A percentile compares a stretch with the other conserved stretches of the same genome.
Conservation (phyloP, 2,888 invertebrate species). For the Dolomedes plantarius region DNA sequence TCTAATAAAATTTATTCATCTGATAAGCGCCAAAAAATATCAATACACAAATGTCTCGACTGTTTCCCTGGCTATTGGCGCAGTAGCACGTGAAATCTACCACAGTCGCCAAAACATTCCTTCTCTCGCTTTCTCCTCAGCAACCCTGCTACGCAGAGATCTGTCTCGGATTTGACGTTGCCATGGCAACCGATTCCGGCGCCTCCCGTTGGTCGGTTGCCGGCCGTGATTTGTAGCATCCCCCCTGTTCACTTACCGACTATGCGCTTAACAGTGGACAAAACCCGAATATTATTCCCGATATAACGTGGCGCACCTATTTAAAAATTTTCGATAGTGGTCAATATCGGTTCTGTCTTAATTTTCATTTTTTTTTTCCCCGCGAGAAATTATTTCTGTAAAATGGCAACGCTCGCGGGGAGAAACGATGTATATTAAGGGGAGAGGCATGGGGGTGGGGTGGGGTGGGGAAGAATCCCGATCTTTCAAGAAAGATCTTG, state of each 20-base stretch:
- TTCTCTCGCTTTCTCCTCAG: not conserved
- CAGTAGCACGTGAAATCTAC: not conserved
- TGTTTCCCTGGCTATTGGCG: constrained; percentile 35
- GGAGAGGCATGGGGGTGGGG: not conserved
- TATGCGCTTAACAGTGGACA: constrained; percentile 60
- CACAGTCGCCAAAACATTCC: constrained; percentile 41
- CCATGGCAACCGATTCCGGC: constrained; percentile 62
- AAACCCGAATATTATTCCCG: constrained; percentile 53
- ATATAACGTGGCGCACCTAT: constrained; percentile 14
- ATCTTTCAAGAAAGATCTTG: constrained; percentile 68
- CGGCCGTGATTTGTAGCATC: constrained; percentile 64
- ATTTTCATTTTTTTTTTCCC: not conserved
- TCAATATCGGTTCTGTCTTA: not conserved
- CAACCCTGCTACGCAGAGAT: constrained; percentile 64
- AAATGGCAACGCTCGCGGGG: not conserved
- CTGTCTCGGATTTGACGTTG: constrained; percentile 70
- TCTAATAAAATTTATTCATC: too few species aligned
- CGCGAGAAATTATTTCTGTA: not conserved
- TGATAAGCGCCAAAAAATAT: too few species aligned
- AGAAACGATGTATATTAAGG: not conserved
- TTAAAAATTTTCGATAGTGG: constrained; percentile 29
- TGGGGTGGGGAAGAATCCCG: constrained; percentile 20
- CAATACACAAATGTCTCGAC: too few species aligned
- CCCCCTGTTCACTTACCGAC: constrained; percentile 37
- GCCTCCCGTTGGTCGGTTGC: constrained; percentile 61